Evolutionary conservation across 2,797 vertebrate genomes (phyloP).

Genomic region (Macropodus opercularis): DNA sequence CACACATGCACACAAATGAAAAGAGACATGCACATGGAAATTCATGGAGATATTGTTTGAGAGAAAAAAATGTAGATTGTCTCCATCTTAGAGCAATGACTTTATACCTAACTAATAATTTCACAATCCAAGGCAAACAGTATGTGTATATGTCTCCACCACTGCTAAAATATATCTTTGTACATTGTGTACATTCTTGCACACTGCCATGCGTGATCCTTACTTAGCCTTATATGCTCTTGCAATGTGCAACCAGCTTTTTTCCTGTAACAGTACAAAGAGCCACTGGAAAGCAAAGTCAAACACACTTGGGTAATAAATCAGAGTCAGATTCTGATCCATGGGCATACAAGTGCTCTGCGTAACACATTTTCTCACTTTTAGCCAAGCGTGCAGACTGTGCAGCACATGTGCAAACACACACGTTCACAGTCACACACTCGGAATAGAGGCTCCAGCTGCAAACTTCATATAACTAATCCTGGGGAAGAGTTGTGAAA

Average conservation of each 20-base stretch:
- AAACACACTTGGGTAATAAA: too few relatives aligned
- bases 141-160: too few relatives aligned
- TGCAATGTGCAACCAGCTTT: too few relatives aligned
- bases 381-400: slow-evolving; percentile 29
- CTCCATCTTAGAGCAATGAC: slow-evolving; percentile 8
- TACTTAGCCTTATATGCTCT: too few relatives aligned
- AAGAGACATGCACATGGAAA: slow-evolving; percentile 11
- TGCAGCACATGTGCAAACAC: slow-evolving; percentile 26
- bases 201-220: too few relatives aligned
- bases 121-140: too few relatives aligned
- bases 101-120: too few relatives aligned
- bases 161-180: too few relatives aligned
- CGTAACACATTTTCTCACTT: slow-evolving; percentile 44
- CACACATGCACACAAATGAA: slow-evolving; percentile 20
- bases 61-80: slow-evolving; percentile 37
- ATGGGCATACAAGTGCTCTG: slow-evolving; percentile 21
- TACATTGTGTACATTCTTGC: too few relatives aligned
- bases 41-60: slow-evolving; percentile 63
- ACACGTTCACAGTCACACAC: slow-evolving; percentile 20
- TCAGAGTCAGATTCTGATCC: slow-evolving; percentile 6
- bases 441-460: slow-evolving; percentile 53
- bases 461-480: slow-evolving; percentile 50
- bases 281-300: too few relatives aligned
- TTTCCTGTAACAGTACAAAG: too few relatives aligned
- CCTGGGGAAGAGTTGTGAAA: slow-evolving; percentile 60